phyloP scores from a whole-genome alignment of 2,888 invertebrate genomes.

The Antitype chi region DNA sequence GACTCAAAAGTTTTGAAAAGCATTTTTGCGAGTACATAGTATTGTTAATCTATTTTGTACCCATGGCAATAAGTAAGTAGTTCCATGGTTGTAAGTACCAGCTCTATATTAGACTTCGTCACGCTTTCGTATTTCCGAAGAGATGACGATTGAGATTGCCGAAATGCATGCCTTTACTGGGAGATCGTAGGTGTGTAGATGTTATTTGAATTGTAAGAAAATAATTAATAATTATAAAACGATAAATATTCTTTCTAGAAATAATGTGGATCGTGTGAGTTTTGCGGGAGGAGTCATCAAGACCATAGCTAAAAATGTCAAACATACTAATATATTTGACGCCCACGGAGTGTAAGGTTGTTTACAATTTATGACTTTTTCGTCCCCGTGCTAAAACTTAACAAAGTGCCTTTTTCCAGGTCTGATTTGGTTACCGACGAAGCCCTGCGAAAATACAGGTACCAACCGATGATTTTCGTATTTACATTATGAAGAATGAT shows the following conservation, averaged over 20 bases:
- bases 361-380: not conserved
- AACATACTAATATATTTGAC: conserved; percentile 70
- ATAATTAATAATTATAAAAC: not conserved
- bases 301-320: conserved; percentile 71
- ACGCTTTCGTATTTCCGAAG: not conserved
- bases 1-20: not conserved
- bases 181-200: not conserved
- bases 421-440: conserved; percentile 77
- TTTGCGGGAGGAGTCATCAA: conserved; percentile 80
- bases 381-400: not conserved
- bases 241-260: conserved; percentile 66
- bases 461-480: not conserved
- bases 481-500: not conserved
- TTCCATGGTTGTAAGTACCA: not conserved
- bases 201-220: not conserved
- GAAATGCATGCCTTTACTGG: not conserved
- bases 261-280: conserved; percentile 78
- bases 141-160: not conserved
- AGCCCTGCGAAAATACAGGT: conserved; percentile 76
- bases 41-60: not conserved
- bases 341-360: conserved; percentile 70
- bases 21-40: not conserved
- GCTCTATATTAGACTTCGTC: not conserved
- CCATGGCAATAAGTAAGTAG: not conserved
- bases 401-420: conserved; percentile 31